Percentiles rank a stretch among this genome's conserved stretches.
phyloP scores from a whole-genome alignment of 2,113 vertebrate genomes.

The Nipponia nippon region DNA sequence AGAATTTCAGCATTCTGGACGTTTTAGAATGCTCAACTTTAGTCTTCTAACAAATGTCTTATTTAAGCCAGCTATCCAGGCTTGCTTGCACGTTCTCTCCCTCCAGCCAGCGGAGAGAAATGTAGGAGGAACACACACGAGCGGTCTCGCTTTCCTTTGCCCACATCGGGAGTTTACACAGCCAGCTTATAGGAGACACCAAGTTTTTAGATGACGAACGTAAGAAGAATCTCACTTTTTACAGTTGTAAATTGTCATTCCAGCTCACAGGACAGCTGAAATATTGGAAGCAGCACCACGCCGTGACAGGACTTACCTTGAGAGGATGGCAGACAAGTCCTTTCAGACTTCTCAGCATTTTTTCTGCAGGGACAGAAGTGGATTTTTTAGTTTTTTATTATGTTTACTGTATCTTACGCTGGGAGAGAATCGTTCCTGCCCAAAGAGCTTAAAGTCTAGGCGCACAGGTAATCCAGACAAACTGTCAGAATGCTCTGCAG shows the following conservation, averaged over 20 bases:
- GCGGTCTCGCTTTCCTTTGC: not conserved
- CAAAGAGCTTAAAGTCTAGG: not conserved
- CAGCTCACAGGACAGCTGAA: not conserved
- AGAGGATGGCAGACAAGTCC: not conserved
- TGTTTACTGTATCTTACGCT: rapidly evolving
- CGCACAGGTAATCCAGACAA: not conserved
- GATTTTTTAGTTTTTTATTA: not conserved
- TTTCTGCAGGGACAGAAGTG: not conserved
- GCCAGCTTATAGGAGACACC: not conserved
- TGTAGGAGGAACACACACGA: rapidly evolving
- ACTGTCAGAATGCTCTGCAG: not conserved
- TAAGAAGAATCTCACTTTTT: not conserved
- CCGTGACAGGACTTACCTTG: constrained; percentile 39
- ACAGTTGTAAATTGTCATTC: not conserved
- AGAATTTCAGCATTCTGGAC: not conserved
- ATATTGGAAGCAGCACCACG: not conserved
- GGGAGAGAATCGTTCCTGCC: not conserved
- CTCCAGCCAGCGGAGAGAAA: not conserved
- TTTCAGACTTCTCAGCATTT: constrained; percentile 62
- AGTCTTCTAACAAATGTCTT: not conserved
- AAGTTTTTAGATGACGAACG: not conserved
- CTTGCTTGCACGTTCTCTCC: rapidly evolving
- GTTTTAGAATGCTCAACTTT: not conserved
- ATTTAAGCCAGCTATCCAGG: not conserved
- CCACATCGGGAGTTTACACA: not conserved